Percentiles rank a stretch among this genome's conserved stretches.
phyloP scores from a whole-genome alignment of 2,888 invertebrate genomes.

The Metopia argyrocephala region DNA sequence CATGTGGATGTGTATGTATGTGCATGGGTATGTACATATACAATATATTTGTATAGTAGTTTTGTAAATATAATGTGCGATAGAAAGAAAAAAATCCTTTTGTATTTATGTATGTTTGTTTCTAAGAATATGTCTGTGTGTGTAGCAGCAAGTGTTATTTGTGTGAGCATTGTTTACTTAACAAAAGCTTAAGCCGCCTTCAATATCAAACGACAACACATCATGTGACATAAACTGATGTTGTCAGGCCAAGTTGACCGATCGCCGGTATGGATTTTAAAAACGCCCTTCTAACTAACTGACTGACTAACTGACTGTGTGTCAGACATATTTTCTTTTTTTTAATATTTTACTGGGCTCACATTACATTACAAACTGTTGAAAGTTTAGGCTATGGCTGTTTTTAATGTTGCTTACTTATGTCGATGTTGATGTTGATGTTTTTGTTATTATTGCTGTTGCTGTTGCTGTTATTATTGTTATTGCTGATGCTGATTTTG shows the following conservation, averaged over 20 bases:
- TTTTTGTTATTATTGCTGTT: slow-evolving; percentile 50
- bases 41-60: too few species aligned
- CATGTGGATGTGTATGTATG: too few species aligned
- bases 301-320: slow-evolving; percentile 5
- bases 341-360: not conserved
- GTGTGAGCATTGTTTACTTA: slow-evolving; percentile 62
- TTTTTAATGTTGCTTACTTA: slow-evolving; percentile 48
- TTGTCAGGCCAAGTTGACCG: slow-evolving; percentile 22
- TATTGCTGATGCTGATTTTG: slow-evolving; percentile 42
- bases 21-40: not conserved
- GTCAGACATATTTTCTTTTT: not conserved
- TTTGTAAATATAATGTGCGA: too few species aligned
- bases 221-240: slow-evolving; percentile 61
- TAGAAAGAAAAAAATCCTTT: slow-evolving; percentile 16
- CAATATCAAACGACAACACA: slow-evolving; percentile 64
- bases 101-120: not conserved
- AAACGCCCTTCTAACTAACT: not conserved
- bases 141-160: slow-evolving; percentile 47
- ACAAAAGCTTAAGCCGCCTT: slow-evolving; percentile 64
- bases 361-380: slow-evolving; percentile 21
- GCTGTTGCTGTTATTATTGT: slow-evolving; percentile 34
- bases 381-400: slow-evolving; percentile 42
- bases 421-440: slow-evolving; percentile 52
- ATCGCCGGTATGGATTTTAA: not conserved
- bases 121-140: not conserved